phyloP scores from a whole-genome alignment of 1,140 invertebrate species.

The Aphelenchoides fujianensis region DNA sequence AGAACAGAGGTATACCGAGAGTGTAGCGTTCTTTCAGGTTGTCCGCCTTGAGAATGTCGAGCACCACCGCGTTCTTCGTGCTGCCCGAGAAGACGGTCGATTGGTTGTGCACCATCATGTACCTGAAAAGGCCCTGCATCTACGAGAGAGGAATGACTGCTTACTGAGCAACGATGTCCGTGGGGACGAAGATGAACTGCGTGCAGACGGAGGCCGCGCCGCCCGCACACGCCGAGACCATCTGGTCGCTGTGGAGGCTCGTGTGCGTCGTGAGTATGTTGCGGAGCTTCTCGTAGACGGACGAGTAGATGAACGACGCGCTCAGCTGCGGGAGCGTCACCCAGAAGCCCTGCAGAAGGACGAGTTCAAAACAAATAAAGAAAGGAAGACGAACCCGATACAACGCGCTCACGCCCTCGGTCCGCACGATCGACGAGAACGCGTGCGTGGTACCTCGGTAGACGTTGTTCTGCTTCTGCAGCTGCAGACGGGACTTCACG shows the following conservation, averaged over 20 bases:
- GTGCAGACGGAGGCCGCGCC: slow-evolving; percentile 80
- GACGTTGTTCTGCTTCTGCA: slow-evolving; percentile 63
- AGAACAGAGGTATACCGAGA: slow-evolving; percentile 22
- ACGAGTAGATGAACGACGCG: slow-evolving; percentile 74
- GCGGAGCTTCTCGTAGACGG: slow-evolving; percentile 86
- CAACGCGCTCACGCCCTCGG: slow-evolving; percentile 81
- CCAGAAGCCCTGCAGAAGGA: slow-evolving; percentile 60
- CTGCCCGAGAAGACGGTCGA: slow-evolving; percentile 34
- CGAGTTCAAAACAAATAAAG: background rate
- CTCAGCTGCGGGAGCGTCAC: slow-evolving; percentile 60
- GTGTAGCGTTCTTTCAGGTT: slow-evolving; percentile 16
- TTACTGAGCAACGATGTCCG: slow-evolving; percentile 66
- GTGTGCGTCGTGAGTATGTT: slow-evolving; percentile 69
- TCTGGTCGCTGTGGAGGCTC: slow-evolving; percentile 43
- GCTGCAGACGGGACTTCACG: slow-evolving; percentile 91
- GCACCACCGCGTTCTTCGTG: slow-evolving; percentile 30
- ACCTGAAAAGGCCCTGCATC: slow-evolving; percentile 17
- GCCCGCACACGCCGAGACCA: slow-evolving; percentile 66
- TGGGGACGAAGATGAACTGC: slow-evolving; percentile 53
- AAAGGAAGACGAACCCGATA: slow-evolving; percentile 71
- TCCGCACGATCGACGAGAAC: slow-evolving; percentile 78
- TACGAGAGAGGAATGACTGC: slow-evolving; percentile 69
- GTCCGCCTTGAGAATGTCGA: slow-evolving; percentile 37
- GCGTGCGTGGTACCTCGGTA: slow-evolving; percentile 79
- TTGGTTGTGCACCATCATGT: slow-evolving; percentile 54